phyloP scores from a whole-genome alignment of 2,888 invertebrate species.

The Pemphredon lugubris region DNA sequence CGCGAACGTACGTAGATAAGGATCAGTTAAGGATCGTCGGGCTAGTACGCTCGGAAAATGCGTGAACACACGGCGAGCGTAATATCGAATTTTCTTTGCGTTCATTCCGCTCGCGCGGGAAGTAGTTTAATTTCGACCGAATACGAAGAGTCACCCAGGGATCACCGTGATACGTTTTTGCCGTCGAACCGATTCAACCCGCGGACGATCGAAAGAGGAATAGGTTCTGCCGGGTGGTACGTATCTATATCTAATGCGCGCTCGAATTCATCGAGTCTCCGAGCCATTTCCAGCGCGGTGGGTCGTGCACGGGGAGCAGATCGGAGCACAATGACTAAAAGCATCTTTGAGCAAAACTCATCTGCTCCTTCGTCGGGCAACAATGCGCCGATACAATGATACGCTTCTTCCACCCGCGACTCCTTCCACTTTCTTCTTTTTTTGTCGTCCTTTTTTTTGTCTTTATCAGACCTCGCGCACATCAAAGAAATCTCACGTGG shows the following conservation, averaged over 20 bases:
- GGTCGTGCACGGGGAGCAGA: slow-evolving; percentile 24
- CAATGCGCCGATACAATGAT: slow-evolving; percentile 75
- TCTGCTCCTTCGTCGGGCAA: slow-evolving; percentile 70
- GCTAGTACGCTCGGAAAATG: too few relatives aligned
- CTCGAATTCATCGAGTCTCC: slow-evolving; percentile 48
- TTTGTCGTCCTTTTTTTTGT: slow-evolving; percentile 5
- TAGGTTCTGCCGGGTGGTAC: slow-evolving; percentile 13
- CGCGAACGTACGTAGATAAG: too few relatives aligned
- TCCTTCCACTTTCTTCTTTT: slow-evolving; percentile 42
- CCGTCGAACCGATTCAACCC: slow-evolving; percentile 35
- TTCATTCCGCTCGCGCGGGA: too few relatives aligned
- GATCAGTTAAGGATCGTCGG: too few relatives aligned
- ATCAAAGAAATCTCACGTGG: slow-evolving; percentile 20
- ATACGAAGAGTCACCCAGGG: background rate
- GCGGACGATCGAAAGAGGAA: slow-evolving; percentile 15
- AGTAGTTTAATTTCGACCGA: too few relatives aligned
- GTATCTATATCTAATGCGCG: slow-evolving; percentile 36
- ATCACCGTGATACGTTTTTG: slow-evolving; percentile 29
- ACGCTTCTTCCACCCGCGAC: slow-evolving; percentile 53
- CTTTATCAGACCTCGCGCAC: background rate
- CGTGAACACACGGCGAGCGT: too few relatives aligned
- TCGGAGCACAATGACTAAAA: slow-evolving; percentile 67
- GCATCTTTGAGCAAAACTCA: slow-evolving; percentile 73
- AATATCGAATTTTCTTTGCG: too few relatives aligned
- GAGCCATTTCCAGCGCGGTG: slow-evolving; percentile 53